phyloP scores from a whole-genome alignment of 2,113 vertebrate genomes.

The Dromas ardeola region DNA sequence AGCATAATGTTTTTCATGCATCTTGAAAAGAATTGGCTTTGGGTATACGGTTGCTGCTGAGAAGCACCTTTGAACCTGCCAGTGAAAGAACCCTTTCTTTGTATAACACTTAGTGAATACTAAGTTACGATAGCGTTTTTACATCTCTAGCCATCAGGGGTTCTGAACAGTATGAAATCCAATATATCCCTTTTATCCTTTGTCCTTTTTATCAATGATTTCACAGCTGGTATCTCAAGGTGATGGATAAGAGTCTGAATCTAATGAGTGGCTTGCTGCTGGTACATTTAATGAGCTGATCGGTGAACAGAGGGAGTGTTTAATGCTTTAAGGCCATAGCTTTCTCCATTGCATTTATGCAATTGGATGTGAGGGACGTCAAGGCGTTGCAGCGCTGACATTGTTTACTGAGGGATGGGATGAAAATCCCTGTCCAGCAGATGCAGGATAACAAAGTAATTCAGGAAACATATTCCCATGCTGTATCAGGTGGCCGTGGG shows the following conservation, averaged over 20 bases:
- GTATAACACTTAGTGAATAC: constrained; percentile 40
- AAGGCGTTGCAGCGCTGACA: neutral
- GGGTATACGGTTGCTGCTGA: constrained; percentile 22
- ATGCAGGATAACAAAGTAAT: neutral
- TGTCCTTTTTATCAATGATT: constrained; percentile 69
- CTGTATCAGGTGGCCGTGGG: neutral
- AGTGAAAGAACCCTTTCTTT: constrained; percentile 51
- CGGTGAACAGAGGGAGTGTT: neutral
- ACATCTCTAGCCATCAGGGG: constrained; percentile 45
- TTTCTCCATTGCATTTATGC: neutral
- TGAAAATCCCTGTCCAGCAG: neutral
- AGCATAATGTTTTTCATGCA: neutral
- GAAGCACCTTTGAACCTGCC: constrained; percentile 60
- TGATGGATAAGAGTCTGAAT: constrained; percentile 59
- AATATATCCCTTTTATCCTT: constrained; percentile 68
- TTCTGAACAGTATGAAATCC: constrained; percentile 60
- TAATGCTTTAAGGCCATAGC: neutral
- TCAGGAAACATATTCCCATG: neutral
- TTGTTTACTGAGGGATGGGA: neutral
- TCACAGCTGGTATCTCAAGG: constrained; percentile 69
- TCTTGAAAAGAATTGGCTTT: constrained; percentile 48
- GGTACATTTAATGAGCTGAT: constrained; percentile 69
- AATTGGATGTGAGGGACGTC: neutral
- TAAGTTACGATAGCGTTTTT: constrained; percentile 49
- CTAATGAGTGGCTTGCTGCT: constrained; percentile 68